phyloP scores from a whole-genome alignment of 2,797 vertebrate genomes.

The Prionace glauca region DNA sequence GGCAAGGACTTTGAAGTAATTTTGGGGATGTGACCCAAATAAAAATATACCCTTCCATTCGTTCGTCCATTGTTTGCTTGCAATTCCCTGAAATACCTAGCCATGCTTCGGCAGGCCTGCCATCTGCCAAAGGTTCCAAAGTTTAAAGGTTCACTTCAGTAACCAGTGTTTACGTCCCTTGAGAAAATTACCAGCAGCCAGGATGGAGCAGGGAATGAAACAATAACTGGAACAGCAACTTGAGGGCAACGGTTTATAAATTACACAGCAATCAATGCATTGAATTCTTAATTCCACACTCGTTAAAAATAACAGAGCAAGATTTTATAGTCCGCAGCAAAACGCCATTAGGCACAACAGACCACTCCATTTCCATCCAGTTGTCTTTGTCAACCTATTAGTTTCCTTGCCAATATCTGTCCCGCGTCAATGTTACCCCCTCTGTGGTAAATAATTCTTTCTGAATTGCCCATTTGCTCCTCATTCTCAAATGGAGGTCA shows the following conservation, averaged over 20 bases:
- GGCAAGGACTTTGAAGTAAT: neutral
- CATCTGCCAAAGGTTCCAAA: neutral
- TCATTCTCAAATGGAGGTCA: neutral
- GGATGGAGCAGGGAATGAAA: neutral
- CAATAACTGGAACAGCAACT: neutral
- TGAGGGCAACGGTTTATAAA: neutral
- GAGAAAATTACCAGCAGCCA: neutral
- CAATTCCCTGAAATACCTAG: neutral
- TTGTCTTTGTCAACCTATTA: neutral
- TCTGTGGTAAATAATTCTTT: neutral
- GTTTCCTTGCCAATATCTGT: neutral
- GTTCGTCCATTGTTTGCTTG: neutral
- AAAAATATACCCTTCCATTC: no score
- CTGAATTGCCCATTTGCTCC: neutral
- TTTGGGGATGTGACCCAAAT: neutral
- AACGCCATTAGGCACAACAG: neutral
- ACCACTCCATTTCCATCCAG: neutral
- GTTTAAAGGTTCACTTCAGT: neutral
- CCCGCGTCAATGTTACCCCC: neutral
- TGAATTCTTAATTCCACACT: no score
- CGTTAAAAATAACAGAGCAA: neutral
- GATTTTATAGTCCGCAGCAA: neutral
- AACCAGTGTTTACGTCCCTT: neutral
- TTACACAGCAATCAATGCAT: neutral
- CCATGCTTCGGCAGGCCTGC: neutral